Evolutionary conservation across 1,140 invertebrate species (phyloP).

Genomic region (Halyomorpha halys): DNA sequence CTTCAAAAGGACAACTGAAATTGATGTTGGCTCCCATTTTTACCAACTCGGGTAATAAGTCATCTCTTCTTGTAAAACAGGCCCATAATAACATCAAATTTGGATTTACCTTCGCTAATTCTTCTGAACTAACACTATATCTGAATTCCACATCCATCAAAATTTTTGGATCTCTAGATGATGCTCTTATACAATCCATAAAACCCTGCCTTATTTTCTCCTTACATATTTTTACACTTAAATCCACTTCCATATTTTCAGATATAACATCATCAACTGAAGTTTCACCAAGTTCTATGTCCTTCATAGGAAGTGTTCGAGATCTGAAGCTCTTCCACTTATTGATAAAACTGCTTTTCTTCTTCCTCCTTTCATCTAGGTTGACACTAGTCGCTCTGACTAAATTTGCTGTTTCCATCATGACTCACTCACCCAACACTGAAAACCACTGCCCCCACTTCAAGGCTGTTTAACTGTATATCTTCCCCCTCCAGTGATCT

Average conservation of each 20-base stretch:
- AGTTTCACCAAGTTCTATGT: conserved; percentile 14
- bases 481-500: conserved; percentile 11
- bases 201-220: conserved; percentile 59
- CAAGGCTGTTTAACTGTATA: conserved; percentile 17
- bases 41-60: conserved; percentile 49
- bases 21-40: conserved; percentile 54
- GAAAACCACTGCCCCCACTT: conserved; percentile 1
- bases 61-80: conserved; percentile 53
- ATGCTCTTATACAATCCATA: conserved; percentile 55
- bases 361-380: conserved; percentile 28
- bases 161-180: conserved; percentile 50
- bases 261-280: conserved; percentile 35
- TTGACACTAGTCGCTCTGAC: conserved; percentile 35
- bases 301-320: conserved; percentile 16
- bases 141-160: conserved; percentile 58
- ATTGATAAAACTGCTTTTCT: conserved; percentile 33
- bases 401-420: conserved; percentile 32
- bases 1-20: conserved; percentile 52
- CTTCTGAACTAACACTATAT: conserved; percentile 43
- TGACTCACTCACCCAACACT: conserved; percentile 1
- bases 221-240: conserved; percentile 59
- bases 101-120: conserved; percentile 22
- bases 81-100: conserved; percentile 58
- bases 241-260: conserved; percentile 48
- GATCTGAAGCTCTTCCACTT: conserved; percentile 33